phyloP scores from a whole-genome alignment of 2,113 vertebrate species.

The Phyllopteryx taeniolatus region DNA sequence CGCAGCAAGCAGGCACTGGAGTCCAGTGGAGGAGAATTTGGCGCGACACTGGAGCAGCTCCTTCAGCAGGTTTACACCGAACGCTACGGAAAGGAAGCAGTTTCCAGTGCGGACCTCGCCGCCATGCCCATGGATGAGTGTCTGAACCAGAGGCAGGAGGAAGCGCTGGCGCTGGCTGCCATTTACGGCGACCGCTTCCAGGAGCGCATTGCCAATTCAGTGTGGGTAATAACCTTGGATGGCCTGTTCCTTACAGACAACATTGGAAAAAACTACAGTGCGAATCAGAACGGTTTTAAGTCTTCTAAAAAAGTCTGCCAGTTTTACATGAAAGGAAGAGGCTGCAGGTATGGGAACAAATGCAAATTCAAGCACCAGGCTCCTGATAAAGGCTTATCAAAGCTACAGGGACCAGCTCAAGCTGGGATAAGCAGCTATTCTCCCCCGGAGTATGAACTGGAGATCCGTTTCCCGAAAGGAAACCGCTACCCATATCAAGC shows the following conservation, averaged over 20 bases:
- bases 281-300: neutral
- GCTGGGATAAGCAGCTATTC: constrained; percentile 75
- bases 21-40: constrained; percentile 82
- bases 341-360: constrained; percentile 85
- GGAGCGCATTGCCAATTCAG: constrained; percentile 84
- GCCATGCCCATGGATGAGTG: constrained; percentile 77
- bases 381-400: constrained; percentile 59
- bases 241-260: constrained; percentile 47
- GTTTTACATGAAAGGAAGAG: constrained; percentile 82
- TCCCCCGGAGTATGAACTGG: constrained; percentile 83
- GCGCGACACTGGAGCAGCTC: constrained; percentile 84
- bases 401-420: constrained; percentile 52
- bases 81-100: constrained; percentile 74
- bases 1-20: constrained; percentile 78
- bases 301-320: constrained; percentile 74
- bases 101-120: constrained; percentile 56
- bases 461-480: constrained; percentile 86
- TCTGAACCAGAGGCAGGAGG: constrained; percentile 83
- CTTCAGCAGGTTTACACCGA: constrained; percentile 84
- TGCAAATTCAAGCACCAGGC: constrained; percentile 87
- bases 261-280: neutral
- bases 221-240: constrained; percentile 87
- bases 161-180: constrained; percentile 85
- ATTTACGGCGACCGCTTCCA: constrained; percentile 91
- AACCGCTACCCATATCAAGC: constrained; percentile 90